Percentiles rank a stretch among this genome's conserved stretches.
phyloP scores from a whole-genome alignment of 2,113 vertebrate genomes.

The Pteropus alecto region DNA sequence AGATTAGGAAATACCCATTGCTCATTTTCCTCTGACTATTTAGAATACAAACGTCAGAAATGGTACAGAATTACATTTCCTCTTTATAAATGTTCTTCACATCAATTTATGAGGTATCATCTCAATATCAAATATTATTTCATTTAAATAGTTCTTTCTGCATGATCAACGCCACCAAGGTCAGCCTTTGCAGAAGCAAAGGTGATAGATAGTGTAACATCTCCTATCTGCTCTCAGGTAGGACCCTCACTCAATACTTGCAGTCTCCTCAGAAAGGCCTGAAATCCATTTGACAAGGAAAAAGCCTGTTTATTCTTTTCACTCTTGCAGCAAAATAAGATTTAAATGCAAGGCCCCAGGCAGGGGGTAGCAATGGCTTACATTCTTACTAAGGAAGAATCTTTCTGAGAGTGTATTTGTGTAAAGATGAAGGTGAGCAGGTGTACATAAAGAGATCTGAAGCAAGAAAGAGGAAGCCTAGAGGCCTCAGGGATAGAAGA shows the following conservation, averaged over 20 bases:
- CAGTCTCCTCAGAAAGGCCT: neutral
- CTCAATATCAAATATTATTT: neutral
- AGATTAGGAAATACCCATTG: neutral
- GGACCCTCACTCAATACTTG: neutral
- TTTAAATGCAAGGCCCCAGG: neutral
- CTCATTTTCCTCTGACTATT: neutral
- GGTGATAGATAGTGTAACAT: neutral
- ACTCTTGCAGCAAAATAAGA: neutral
- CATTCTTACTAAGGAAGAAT: neutral
- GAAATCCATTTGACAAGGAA: neutral
- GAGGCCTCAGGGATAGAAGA: neutral
- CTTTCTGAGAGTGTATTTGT: constrained; percentile 7
- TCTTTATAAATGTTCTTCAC: neutral
- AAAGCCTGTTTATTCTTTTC: neutral
- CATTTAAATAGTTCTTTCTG: neutral
- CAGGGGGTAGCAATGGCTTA: neutral
- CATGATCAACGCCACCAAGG: neutral
- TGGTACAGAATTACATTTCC: neutral
- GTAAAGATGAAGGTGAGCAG: neutral
- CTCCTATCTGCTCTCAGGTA: neutral
- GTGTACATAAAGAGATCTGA: neutral
- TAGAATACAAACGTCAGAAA: neutral
- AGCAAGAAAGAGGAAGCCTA: neutral
- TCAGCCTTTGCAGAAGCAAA: neutral
- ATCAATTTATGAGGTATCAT: neutral